phyloP scores from a whole-genome alignment of 2,888 invertebrate genomes.

The Imbricaverruca yamaguchii region DNA sequence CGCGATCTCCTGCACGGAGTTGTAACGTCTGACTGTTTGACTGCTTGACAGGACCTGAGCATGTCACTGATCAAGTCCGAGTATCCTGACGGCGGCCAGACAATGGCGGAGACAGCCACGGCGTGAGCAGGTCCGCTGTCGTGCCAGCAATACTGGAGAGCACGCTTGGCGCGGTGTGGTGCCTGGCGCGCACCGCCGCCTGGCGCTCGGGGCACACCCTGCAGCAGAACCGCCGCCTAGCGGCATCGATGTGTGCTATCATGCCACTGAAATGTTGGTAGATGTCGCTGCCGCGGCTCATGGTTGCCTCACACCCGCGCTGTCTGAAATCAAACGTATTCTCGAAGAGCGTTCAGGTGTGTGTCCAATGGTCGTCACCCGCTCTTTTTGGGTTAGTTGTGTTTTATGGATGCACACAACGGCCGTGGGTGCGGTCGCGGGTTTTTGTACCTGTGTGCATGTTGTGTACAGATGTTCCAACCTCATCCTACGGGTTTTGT shows the following conservation, averaged over 20 bases:
- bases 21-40: too few species aligned
- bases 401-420: background rate
- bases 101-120: background rate
- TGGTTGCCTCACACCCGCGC: background rate
- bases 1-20: too few species aligned
- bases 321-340: background rate
- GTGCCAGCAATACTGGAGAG: background rate
- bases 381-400: background rate
- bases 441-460: constrained; percentile 11
- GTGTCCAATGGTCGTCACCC: background rate
- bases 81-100: background rate
- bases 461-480: background rate
- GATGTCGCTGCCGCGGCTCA: background rate
- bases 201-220: background rate
- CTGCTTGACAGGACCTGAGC: background rate
- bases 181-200: background rate
- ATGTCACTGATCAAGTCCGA: background rate
- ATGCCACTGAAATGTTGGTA: background rate
- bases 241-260: background rate
- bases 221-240: background rate
- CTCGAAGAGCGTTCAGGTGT: background rate
- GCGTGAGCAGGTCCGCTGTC: background rate
- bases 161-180: background rate
- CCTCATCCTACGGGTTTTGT: constrained; percentile 19
- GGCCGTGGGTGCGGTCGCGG: background rate